Evolutionary conservation across 2,113 vertebrate genomes (phyloP), one percentile per base, ranked within the genome.

Genomic region (Mesitornis unicolor): DNA sequence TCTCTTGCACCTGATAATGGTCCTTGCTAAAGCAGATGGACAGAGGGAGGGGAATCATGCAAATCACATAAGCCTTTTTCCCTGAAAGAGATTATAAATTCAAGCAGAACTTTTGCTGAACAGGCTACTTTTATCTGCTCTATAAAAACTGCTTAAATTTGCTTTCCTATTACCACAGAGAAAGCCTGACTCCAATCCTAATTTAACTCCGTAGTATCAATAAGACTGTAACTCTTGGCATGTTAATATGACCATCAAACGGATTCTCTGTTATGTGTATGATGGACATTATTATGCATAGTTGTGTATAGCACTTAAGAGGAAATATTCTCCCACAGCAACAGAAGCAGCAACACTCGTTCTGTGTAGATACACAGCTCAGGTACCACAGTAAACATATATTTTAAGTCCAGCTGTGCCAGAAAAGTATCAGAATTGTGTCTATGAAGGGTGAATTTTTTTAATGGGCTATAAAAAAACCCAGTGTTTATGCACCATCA

Each of bases 81-180:
- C 29, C 48, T 51, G 70, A 85, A 80, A 81, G 63, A 70, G 54
- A 89, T 81, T 63, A 77, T 24, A 92, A 84, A 81, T 81, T 47
- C 0, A 1, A 84, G 63, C 13, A 59, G 50, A 74, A 77, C 29
- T 64, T 92, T 61, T 61, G 33, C 47, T 80, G 76, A 85, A 50
- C 0, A 0, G 45, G 43, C 38, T 81, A 64, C 45, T 85, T 51
- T 7, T 29, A 59, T 75, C 81, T 85, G 25, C 33, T 47, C 45
- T 89, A 31, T 31, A 65, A 64, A 89, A 70, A 74, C 56, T 40
- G 63, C 61, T 79, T 87, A 87, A 50, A 79, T 84, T 68, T 71
- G 36, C 56, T 75, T 85, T 76, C 56, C n/a, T 51, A 12, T 79
- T 74, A 16, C 53, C 61, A 63, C 9, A 85, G 25, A 42, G 36